A percentile compares a stretch with the other conserved stretches of the same genome.
Evolutionary conservation across 2,888 invertebrate species (phyloP).

Genomic region (Macrophya annulata): DNA sequence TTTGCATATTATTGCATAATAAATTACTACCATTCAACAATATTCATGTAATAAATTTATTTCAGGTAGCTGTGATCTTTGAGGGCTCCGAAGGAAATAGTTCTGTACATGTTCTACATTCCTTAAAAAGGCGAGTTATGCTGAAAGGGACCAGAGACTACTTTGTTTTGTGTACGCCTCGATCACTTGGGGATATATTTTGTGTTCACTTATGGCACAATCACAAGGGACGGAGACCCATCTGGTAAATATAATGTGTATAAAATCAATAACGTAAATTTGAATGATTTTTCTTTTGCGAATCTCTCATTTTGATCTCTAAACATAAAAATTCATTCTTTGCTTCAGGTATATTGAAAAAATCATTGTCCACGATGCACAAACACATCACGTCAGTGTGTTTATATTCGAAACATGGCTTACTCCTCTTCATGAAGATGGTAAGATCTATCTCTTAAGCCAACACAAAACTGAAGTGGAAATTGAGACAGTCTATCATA

Average conservation of each 20-base stretch:
- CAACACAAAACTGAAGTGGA: not conserved
- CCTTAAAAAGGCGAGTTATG: conserved; percentile 44
- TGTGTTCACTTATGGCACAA: conserved; percentile 53
- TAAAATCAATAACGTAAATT: not conserved
- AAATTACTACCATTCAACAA: not conserved
- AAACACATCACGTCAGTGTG: conserved; percentile 47
- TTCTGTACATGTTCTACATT: conserved; percentile 48
- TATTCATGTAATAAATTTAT: not conserved
- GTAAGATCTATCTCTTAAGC: not conserved
- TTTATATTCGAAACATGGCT: conserved; percentile 52
- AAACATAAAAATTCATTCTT: not conserved
- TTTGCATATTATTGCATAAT: too few relatives aligned
- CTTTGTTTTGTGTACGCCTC: conserved; percentile 35
- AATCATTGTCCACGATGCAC: conserved; percentile 52
- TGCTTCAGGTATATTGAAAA: conserved; percentile 44
- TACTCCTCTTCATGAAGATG: conserved; percentile 40
- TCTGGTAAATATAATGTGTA: conserved; percentile 7
- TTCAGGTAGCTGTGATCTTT: conserved; percentile 45
- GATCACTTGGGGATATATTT: conserved; percentile 53
- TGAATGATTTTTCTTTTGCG: not conserved
- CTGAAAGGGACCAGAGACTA: conserved; percentile 43
- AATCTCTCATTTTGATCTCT: not conserved
- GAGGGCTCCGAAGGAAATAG: conserved; percentile 53
- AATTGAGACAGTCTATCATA: not conserved
- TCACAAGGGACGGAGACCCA: conserved; percentile 31